Conservation (phyloP, 2,113 vertebrate species). For the Felis chaus region DNA sequence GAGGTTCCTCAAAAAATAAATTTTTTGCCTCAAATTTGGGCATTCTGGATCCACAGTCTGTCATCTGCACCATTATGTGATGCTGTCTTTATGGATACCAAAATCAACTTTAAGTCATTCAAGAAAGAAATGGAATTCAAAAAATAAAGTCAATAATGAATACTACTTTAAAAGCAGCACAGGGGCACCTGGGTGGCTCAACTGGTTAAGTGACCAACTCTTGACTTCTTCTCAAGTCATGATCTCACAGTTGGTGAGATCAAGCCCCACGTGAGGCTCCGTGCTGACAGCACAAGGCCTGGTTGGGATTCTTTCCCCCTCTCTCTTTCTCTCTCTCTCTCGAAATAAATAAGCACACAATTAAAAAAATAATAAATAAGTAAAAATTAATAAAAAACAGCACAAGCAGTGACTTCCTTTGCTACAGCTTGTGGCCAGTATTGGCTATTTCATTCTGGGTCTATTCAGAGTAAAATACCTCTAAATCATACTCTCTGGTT, state of each 20-base stretch:
- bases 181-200: too few relatives aligned
- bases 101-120: not conserved
- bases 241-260: too few relatives aligned
- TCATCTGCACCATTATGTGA: not conserved
- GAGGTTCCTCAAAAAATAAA: too few relatives aligned
- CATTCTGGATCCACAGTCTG: not conserved
- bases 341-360: too few relatives aligned
- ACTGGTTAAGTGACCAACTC: too few relatives aligned
- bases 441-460: not conserved
- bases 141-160: not conserved
- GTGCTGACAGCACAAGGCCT: too few relatives aligned
- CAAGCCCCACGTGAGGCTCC: too few relatives aligned
- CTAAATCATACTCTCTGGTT: not conserved
- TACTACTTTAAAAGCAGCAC: not conserved
- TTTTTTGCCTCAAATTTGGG: not conserved
- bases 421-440: not conserved
- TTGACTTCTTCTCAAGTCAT: too few relatives aligned
- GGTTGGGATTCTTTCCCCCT: too few relatives aligned
- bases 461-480: not conserved
- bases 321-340: too few relatives aligned
- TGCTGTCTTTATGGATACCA: not conserved
- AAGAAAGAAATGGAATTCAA: not conserved
- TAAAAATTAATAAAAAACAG: not conserved
- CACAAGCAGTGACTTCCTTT: not conserved
- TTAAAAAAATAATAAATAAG: not conserved